These are phyloP conservation scores for Selene dorsalis DNA, from an alignment of 2,797 vertebrate genomes.

Conservation along the genomic window DNA sequence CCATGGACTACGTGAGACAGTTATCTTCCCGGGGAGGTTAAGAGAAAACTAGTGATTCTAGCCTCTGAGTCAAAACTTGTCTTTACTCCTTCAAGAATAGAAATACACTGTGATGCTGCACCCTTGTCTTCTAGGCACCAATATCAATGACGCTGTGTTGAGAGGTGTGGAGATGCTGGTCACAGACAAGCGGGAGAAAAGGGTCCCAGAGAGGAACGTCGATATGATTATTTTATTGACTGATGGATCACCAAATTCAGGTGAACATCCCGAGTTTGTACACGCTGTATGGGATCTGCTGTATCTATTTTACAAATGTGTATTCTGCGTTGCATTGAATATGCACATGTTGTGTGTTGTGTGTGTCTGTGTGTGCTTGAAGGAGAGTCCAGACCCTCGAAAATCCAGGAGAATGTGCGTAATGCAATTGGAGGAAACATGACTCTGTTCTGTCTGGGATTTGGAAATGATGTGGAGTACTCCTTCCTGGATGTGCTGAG, in stretches of 20 bases:
- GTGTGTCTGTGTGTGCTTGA: conserved; percentile 57
- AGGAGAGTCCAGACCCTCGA: not conserved
- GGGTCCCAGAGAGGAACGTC: conserved; percentile 78
- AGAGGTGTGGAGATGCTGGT: conserved; percentile 76
- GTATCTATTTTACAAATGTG: not conserved
- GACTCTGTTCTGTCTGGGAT: conserved; percentile 91
- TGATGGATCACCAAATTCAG: conserved; percentile 88
- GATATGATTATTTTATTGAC: conserved; percentile 93
- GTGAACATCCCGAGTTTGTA: conserved; percentile 69
- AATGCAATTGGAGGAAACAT: conserved; percentile 79
- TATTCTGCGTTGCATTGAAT: not conserved
- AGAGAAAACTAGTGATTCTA: conserved; percentile 76
- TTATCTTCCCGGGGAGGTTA: conserved; percentile 73
- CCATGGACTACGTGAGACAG: conserved; percentile 64
- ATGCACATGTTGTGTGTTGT: not conserved
- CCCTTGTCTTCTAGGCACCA: conserved; percentile 80
- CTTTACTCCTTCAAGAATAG: conserved; percentile 38
- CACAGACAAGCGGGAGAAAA: conserved; percentile 63
- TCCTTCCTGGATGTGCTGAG: conserved; percentile 91
- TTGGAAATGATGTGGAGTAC: conserved; percentile 89
- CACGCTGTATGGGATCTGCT: not conserved
- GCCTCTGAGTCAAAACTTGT: conserved; percentile 37
- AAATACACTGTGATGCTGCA: not conserved
- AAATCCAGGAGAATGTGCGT: conserved; percentile 85
- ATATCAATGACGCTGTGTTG: conserved; percentile 87